Conservation (phyloP, 2,888 invertebrate species). For the Sminthurides aquaticus region DNA sequence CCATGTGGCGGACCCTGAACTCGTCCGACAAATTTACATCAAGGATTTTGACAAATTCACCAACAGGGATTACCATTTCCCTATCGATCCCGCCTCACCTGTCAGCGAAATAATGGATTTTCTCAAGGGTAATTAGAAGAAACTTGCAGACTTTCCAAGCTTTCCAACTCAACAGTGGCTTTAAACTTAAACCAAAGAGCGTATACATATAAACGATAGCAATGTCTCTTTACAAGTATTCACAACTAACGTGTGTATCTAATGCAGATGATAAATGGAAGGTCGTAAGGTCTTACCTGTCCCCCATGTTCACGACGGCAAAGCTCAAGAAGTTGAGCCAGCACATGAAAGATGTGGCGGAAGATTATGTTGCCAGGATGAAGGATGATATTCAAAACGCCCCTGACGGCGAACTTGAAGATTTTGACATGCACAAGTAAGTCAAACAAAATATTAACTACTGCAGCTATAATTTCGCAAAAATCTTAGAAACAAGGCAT, state of each 20-base stretch:
- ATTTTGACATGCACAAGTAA: background rate
- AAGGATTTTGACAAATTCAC: conserved; percentile 11
- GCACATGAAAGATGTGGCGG: conserved; percentile 22
- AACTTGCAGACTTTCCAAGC: no score
- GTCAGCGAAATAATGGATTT: conserved; percentile 8
- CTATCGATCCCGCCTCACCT: background rate
- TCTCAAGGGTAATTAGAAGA: background rate
- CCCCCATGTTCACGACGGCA: conserved; percentile 33
- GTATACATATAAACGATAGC: no score
- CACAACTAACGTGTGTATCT: no score
- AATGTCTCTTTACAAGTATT: no score
- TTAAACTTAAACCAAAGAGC: no score
- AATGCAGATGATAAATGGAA: conserved; percentile 42
- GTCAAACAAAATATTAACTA: no score
- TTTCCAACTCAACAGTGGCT: no score
- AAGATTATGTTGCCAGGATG: conserved; percentile 30
- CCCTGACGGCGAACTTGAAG: background rate
- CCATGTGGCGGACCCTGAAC: conserved; percentile 1
- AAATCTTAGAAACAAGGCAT: no score
- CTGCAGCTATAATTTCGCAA: no score
- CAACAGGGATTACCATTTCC: background rate
- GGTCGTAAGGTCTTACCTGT: conserved; percentile 28
- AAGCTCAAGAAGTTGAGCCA: conserved; percentile 35
- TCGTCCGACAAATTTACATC: conserved; percentile 4
- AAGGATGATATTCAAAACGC: conserved; percentile 1